Base-by-base conservation (phyloP, 2,888 invertebrate genomes). In the Thumatha senex region DNA sequence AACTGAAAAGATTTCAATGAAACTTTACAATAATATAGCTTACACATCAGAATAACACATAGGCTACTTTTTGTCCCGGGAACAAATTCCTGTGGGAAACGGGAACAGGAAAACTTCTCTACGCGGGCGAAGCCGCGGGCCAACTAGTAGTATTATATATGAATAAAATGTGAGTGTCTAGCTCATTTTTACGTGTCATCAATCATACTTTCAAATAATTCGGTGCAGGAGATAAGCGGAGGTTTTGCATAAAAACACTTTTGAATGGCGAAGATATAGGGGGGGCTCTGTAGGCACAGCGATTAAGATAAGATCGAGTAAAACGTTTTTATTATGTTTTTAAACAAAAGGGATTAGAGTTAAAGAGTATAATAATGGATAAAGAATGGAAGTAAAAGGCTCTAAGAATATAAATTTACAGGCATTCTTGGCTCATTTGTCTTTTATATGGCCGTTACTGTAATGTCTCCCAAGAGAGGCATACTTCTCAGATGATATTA, bases 151-250 rank as follows among this genome's bases (percentile, higher is more conserved):
- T 78, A 78, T 75, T 70, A 76, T 75, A 75, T 70, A 73, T 69
- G 64, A 66, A 63, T 68, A 67, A 70, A 75, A 63, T 61, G 50
- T 68, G 53, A 61, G 64, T 74, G 73, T 5, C 76, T 74, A 75
- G 74, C 76, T 76, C 67, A 70, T 74, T 76, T 67, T 72, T 70
- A 72, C 71, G 72, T 69, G 70, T 72, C 80, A 81, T 82, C 80
- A 82, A 82, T 82, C 80, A 80, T 79, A 78, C 78, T 82, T 78
- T 80, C 72, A 79, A 80, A 78, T 80, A 68, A 76, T 77, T 79
- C 69, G 65, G 68, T 69, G 52, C 40, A 52, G 62, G 70, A 67
- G 74, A 78, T 76, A 77, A 77, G 69, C 65, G 71, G 67, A 63
- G 65, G 69, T 73, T 77, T 76, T 74, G 72, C 73, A 74, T 73